Evolutionary conservation across 2,113 vertebrate genomes (phyloP), one percentile per base, ranked within the genome.

Genomic region (Nipponia nippon): DNA sequence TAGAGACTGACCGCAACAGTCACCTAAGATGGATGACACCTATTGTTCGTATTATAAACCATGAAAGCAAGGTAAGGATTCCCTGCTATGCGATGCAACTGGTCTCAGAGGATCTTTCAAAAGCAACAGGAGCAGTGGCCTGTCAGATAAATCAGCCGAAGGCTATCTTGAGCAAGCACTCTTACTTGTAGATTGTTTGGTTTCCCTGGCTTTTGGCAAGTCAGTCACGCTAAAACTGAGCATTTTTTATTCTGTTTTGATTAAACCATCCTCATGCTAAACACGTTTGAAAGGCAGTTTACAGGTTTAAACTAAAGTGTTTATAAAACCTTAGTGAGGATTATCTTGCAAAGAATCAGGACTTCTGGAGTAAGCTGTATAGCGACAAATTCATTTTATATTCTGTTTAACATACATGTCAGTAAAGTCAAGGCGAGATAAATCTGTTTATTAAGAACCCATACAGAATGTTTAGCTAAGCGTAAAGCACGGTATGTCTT

Each of bases 191-290:
- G 30, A 38, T 49, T 67, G 56, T 65, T 67, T 84, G 44, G 25
- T 85, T 94, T 95, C 73, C 59, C 55, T 85, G 55, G 53, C 30
- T 95, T 85, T 93, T 89, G 85, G 69, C 67, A 76, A 95, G 75
- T 79, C 34, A 32, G 7, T 84, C 13, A 49, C 1, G 3, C 25
- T 72, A 89, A 72, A 91, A 76, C 11, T 18, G 18, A 76, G 38
- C 10, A n/a, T 21, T 75, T 87, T 82, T 46, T 10, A 19, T 49
- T 42, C 49, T 50, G 36, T 75, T 84, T 84, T 87, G 38, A 87
- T 52, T 53, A 91, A 89, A 66, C 55, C 47, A 61, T 65, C 49
- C 25, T n/a, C 42, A 38, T 55, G 55, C 53, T 89, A 83, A 88
- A 73, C 34, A 66, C 3, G 3, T 77, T 65, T 82, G 73, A 94